A percentile compares a stretch with the other conserved stretches of the same genome.
Evolutionary conservation across 2,888 invertebrate species (phyloP).

Genomic region (Oscheius sp.): DNA sequence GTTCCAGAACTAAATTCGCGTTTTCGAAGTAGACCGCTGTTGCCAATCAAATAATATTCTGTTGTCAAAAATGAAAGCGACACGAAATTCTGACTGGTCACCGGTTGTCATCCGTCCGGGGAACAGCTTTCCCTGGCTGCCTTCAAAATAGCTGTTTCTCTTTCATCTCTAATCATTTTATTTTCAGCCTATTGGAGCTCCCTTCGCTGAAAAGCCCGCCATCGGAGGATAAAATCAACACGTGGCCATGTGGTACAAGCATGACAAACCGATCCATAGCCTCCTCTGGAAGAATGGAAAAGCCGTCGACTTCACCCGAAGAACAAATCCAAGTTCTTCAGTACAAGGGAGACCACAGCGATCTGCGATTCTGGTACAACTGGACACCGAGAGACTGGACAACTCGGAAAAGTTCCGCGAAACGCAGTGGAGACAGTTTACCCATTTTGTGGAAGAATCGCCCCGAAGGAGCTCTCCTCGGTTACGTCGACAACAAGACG

Average conservation of each 20-base stretch:
- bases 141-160: too few species aligned
- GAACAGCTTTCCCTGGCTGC: too few species aligned
- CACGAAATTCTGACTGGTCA: too few species aligned
- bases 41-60: too few species aligned
- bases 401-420: constrained; percentile 58
- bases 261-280: constrained; percentile 65
- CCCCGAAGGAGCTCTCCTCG: constrained; percentile 50
- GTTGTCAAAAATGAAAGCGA: too few species aligned
- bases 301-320: constrained; percentile 65
- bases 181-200: constrained; percentile 32
- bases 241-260: constrained; percentile 61
- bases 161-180: too few species aligned
- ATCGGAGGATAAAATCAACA: constrained; percentile 53
- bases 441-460: constrained; percentile 65
- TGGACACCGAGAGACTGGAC: constrained; percentile 65
- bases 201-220: constrained; percentile 52
- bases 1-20: too few species aligned
- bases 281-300: constrained; percentile 67
- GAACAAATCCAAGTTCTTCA: constrained; percentile 70
- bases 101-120: too few species aligned
- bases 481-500: constrained; percentile 68
- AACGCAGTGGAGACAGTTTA: constrained; percentile 63
- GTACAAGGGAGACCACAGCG: constrained; percentile 66
- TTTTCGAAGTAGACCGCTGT: too few species aligned
- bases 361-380: constrained; percentile 67